Evolutionary conservation across 30 jellyfish, hydroid and myxozoan genomes (phyloP).

Genomic region (Calvadosia cruxmelitensis): DNA sequence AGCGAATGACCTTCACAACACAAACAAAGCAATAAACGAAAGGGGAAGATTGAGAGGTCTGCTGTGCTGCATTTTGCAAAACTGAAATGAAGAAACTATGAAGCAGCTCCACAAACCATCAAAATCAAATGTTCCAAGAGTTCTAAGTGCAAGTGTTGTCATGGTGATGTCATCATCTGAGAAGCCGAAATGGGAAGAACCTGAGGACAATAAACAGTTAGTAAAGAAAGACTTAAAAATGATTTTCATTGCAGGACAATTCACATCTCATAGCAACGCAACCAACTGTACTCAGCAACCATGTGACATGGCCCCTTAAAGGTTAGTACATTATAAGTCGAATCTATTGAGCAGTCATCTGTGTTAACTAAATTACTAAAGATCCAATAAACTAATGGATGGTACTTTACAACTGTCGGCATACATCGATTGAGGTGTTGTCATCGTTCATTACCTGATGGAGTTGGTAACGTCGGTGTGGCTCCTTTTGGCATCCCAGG

Average conservation of each 20-base stretch:
- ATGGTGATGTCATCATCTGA: conserved; percentile 70
- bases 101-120: conserved; percentile 46
- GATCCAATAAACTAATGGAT: too few relatives aligned
- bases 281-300: too few relatives aligned
- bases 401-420: too few relatives aligned
- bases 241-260: background rate
- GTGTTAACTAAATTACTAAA: too few relatives aligned
- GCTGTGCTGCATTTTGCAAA: background rate
- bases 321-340: too few relatives aligned
- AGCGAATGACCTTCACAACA: conserved; percentile 40
- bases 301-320: too few relatives aligned
- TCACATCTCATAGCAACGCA: too few relatives aligned
- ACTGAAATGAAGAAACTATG: background rate
- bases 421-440: too few relatives aligned
- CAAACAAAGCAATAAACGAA: background rate
- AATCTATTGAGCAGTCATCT: too few relatives aligned
- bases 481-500: conserved; percentile 87
- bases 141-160: conserved; percentile 70
- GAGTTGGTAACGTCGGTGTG: conserved; percentile 47
- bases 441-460: conserved; percentile 41
- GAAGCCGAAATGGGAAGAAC: conserved; percentile 52
- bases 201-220: conserved; percentile 8
- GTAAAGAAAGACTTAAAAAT: background rate
- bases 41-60: background rate
- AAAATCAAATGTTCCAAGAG: conserved; percentile 86